These are phyloP conservation scores for Protaetia brevitarsis DNA, from an alignment of 1,140 invertebrate species.

Conservation along the genomic window DNA sequence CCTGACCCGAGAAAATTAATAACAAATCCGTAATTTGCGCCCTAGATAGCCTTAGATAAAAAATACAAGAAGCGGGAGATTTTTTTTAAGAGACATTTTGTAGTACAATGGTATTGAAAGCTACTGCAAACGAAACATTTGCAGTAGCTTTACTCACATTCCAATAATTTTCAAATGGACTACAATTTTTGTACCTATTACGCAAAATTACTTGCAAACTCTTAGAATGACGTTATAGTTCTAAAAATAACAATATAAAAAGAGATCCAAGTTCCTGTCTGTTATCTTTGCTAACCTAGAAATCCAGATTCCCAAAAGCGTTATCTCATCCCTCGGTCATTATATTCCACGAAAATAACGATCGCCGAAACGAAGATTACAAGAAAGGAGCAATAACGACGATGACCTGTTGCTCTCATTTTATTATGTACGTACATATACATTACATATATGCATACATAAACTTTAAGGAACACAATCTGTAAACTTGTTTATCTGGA, in stretches of 20 bases:
- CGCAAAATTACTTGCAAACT: constrained; percentile 2
- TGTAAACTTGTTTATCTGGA: constrained; percentile 12
- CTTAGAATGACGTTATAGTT: not conserved
- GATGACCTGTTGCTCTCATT: constrained; percentile 7
- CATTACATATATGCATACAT: no score
- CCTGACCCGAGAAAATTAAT: no score
- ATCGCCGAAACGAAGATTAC: constrained; percentile 4
- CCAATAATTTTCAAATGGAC: no score
- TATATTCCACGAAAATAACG: constrained; percentile 6
- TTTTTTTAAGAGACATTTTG: no score
- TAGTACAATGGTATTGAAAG: no score
- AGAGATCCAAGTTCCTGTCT: not conserved
- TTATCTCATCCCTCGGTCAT: constrained; percentile 13
- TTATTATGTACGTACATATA: constrained; percentile 7
- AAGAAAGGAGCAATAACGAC: constrained; percentile 9
- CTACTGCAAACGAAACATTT: no score
- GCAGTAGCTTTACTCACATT: no score
- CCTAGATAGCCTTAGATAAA: no score
- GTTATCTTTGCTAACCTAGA: constrained; percentile 13
- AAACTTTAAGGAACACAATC: constrained; percentile 3
- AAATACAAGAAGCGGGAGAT: no score
- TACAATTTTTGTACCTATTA: no score
- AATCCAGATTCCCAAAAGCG: constrained; percentile 15
- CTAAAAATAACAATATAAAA: constrained; percentile 9
- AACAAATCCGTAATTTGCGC: no score